phyloP scores from a whole-genome alignment of 2,888 invertebrate genomes.

The Dryobota labecula region DNA sequence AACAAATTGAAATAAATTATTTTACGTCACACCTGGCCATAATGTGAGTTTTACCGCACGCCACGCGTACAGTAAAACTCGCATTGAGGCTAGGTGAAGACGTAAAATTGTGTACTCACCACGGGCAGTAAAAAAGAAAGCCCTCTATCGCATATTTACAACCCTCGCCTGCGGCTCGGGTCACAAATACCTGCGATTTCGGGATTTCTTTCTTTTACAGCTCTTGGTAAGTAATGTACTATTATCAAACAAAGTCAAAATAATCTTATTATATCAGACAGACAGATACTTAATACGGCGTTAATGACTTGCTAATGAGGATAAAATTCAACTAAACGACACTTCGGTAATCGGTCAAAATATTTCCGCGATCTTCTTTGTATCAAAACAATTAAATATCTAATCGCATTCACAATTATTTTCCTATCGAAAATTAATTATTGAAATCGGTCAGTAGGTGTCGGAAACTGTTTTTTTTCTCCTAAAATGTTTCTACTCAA shows the following conservation, averaged over 20 bases:
- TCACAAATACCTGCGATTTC: too few relatives aligned
- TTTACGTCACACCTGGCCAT: too few relatives aligned
- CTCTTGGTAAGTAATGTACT: too few relatives aligned
- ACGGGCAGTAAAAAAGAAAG: too few relatives aligned
- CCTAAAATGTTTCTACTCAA: slow-evolving; percentile 4
- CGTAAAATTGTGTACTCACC: too few relatives aligned
- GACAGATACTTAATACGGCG: neutral
- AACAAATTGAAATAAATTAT: neutral
- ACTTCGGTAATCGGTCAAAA: slow-evolving; percentile 34
- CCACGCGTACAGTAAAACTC: too few relatives aligned
- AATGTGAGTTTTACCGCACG: too few relatives aligned
- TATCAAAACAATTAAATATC: slow-evolving; percentile 19
- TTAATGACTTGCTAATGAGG: slow-evolving; percentile 20
- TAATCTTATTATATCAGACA: slow-evolving; percentile 5
- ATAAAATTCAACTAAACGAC: slow-evolving; percentile 9
- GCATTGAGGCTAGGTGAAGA: too few relatives aligned
- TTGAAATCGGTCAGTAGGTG: slow-evolving; percentile 45
- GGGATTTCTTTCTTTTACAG: too few relatives aligned
- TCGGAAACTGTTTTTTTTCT: slow-evolving; percentile 8
- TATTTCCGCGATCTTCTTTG: slow-evolving; percentile 35
- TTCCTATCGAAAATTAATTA: slow-evolving; percentile 36
- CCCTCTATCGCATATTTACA: too few relatives aligned
- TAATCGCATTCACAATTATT: slow-evolving; percentile 29
- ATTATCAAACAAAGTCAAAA: slow-evolving; percentile 18
- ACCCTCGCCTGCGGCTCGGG: too few relatives aligned